Percentiles rank a stretch among this genome's conserved stretches.
phyloP scores from a whole-genome alignment of 2,113 vertebrate species.

The Pachypanchax playfairii region DNA sequence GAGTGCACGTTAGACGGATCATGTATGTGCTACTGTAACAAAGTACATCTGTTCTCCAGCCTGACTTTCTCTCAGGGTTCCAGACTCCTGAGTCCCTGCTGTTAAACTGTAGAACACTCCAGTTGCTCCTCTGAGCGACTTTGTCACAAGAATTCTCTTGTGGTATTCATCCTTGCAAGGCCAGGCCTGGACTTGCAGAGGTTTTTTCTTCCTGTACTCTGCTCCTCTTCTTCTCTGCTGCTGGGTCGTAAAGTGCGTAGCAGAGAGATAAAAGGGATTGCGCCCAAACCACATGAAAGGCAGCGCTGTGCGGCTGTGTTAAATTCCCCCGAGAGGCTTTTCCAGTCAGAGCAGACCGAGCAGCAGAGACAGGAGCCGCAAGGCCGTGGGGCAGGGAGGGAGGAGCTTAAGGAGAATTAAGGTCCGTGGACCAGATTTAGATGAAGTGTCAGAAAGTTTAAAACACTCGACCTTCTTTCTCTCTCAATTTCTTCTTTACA shows the following conservation, averaged over 20 bases:
- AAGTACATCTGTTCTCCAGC: constrained; percentile 8
- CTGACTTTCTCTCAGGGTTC: constrained; percentile 14
- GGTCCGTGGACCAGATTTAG: constrained; percentile 49
- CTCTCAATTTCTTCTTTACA: constrained; percentile 10
- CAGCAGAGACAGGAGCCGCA: constrained; percentile 66
- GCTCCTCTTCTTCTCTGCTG: constrained; percentile 52
- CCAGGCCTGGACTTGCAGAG: constrained; percentile 75
- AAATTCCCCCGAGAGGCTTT: constrained; percentile 77
- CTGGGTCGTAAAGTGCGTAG: constrained; percentile 68
- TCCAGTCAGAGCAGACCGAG: constrained; percentile 70
- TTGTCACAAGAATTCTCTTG: constrained; percentile 72
- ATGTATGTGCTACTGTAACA: constrained; percentile 5
- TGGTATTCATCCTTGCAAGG: constrained; percentile 64
- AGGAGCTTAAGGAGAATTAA: constrained; percentile 55
- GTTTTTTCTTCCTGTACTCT: constrained; percentile 14
- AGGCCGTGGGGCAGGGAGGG: constrained; percentile 69
- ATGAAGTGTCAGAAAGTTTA: constrained; percentile 43
- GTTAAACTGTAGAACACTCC: constrained; percentile 37
- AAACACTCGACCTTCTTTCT: constrained; percentile 45
- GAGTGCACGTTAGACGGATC: constrained; percentile 7
- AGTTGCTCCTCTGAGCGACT: constrained; percentile 50
- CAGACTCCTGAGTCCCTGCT: constrained; percentile 37
- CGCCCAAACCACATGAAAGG: constrained; percentile 77
- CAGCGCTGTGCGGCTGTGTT: constrained; percentile 66
- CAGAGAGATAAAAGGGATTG: constrained; percentile 78